phyloP scores from a whole-genome alignment of 2,888 invertebrate genomes.

The Lamproptera curius region DNA sequence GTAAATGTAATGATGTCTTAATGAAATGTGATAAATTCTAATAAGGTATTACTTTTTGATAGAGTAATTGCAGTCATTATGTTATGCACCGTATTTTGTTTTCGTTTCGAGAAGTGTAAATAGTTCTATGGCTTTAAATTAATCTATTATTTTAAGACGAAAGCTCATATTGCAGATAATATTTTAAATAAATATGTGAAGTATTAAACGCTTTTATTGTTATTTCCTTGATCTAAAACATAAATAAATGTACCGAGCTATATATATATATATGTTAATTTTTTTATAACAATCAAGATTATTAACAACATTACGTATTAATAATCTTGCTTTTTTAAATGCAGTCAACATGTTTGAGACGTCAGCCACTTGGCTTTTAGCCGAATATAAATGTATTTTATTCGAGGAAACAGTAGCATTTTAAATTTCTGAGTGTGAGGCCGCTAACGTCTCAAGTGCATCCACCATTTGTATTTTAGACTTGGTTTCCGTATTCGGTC shows the following conservation, averaged over 20 bases:
- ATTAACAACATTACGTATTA: no score
- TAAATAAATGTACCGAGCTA: no score
- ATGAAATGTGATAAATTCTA: constrained; percentile 46
- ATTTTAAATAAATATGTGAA: constrained; percentile 30
- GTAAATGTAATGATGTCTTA: constrained; percentile 18
- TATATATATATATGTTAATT: no score
- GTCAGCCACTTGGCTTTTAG: neutral
- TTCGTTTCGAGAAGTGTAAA: constrained; percentile 49
- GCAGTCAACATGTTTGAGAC: no score
- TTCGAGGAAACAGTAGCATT: constrained; percentile 16
- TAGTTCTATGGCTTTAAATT: constrained; percentile 36
- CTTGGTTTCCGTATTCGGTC: constrained; percentile 34
- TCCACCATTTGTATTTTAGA: constrained; percentile 45
- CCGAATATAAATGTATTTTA: constrained; percentile 24
- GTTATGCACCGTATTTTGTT: constrained; percentile 40
- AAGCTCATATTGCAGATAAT: neutral
- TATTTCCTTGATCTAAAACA: no score
- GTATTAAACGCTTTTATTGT: neutral
- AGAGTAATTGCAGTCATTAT: constrained; percentile 59
- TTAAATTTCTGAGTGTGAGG: constrained; percentile 21
- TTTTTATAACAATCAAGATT: no score
- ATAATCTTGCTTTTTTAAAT: no score
- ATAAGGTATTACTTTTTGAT: constrained; percentile 36
- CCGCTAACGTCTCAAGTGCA: constrained; percentile 44
- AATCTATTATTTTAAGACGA: constrained; percentile 37